phyloP scores from a whole-genome alignment of 2,888 invertebrate genomes.

The Ochropleura plecta region DNA sequence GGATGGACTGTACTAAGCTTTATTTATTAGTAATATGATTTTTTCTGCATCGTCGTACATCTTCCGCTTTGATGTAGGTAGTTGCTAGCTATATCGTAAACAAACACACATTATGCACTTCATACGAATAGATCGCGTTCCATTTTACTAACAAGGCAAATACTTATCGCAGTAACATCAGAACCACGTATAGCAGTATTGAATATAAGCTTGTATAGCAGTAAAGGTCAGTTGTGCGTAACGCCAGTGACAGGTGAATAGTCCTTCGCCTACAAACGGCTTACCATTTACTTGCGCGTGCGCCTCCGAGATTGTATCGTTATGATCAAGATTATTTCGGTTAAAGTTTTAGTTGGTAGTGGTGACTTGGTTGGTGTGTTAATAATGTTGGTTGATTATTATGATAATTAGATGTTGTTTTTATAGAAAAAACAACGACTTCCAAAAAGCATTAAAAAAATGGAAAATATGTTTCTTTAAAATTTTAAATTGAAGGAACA shows the following conservation, averaged over 20 bases:
- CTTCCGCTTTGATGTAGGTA: background rate
- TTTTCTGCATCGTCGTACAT: too few relatives aligned
- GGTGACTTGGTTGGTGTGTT: background rate
- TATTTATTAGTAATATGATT: too few relatives aligned
- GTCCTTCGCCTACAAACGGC: conserved; percentile 62
- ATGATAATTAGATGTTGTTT: too few relatives aligned
- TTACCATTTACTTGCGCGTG: conserved; percentile 52
- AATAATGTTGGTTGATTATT: background rate
- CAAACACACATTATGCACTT: conserved; percentile 7
- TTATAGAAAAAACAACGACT: too few relatives aligned
- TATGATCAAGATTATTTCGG: conserved; percentile 46
- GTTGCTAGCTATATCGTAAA: background rate
- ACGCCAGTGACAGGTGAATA: conserved; percentile 55
- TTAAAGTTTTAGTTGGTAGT: conserved; percentile 14
- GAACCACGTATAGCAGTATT: conserved; percentile 30
- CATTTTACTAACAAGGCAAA: conserved; percentile 44
- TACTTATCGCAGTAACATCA: conserved; percentile 43
- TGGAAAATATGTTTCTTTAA: too few relatives aligned
- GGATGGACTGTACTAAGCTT: too few relatives aligned
- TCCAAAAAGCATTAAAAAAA: too few relatives aligned
- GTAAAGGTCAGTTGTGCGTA: conserved; percentile 57
- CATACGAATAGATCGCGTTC: conserved; percentile 7
- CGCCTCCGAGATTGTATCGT: conserved; percentile 50
- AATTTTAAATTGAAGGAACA: too few relatives aligned
- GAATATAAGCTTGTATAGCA: conserved; percentile 42